Evolutionary conservation across 2,113 vertebrate genomes (phyloP).

Genomic region (Seriola dumerili): DNA sequence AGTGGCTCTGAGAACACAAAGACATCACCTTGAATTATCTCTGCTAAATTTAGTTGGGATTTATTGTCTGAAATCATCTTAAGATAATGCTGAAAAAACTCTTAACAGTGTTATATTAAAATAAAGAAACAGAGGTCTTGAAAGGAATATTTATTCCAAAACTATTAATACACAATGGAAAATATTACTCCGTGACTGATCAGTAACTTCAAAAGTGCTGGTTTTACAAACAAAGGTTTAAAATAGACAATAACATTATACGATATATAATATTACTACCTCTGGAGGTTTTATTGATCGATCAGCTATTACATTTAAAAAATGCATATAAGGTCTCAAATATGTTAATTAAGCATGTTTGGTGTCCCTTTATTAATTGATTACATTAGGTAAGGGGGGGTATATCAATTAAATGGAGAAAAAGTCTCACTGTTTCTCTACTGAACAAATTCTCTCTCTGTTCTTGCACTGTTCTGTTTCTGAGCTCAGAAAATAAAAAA

Average conservation of each 20-base stretch:
- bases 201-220: not conserved
- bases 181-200: no score
- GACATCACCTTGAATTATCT: slow-evolving; percentile 13
- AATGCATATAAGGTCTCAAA: no score
- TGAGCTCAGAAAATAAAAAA: not conserved
- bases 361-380: not conserved
- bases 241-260: not conserved
- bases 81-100: not conserved
- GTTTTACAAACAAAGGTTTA: not conserved
- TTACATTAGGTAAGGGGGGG: not conserved
- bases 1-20: not conserved
- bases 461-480: not conserved
- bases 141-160: not conserved
- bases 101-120: not conserved
- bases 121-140: not conserved
- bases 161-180: not conserved
- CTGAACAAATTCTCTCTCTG: not conserved
- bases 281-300: not conserved
- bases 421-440: no score
- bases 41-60: not conserved
- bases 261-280: no score
- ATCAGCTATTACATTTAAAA: not conserved
- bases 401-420: no score
- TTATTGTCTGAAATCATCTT: not conserved
- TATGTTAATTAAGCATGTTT: no score